Percentiles rank a stretch among this genome's conserved stretches.
phyloP scores from a whole-genome alignment of 2,797 vertebrate genomes.

The Clamator glandarius region DNA sequence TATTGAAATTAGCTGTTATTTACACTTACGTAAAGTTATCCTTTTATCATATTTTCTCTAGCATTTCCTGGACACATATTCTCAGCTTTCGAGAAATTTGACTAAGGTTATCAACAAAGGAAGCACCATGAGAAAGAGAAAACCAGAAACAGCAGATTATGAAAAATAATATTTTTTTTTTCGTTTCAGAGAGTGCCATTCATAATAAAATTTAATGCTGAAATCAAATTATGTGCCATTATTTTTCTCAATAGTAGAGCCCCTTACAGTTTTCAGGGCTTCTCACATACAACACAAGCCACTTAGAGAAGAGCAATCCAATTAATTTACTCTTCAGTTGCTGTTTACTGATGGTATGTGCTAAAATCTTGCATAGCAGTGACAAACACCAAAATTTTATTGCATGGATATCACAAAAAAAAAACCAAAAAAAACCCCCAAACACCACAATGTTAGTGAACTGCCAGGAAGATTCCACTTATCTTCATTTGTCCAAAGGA shows the following conservation, averaged over 20 bases:
- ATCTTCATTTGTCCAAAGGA: background rate
- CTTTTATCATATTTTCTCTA: background rate
- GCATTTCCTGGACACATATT: background rate
- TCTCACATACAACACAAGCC: background rate
- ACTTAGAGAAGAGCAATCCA: background rate
- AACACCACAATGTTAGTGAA: too few relatives aligned
- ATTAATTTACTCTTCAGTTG: background rate
- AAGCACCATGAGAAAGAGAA: background rate
- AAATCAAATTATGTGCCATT: background rate
- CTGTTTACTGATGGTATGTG: background rate
- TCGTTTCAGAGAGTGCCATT: background rate
- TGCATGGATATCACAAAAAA: background rate
- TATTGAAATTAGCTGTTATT: background rate
- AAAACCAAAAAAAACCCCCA: too few relatives aligned
- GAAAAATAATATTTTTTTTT: conserved; percentile 5
- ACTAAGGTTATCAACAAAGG: background rate
- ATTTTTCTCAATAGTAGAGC: background rate
- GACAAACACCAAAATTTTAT: background rate
- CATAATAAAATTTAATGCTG: background rate
- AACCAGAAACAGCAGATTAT: conserved; percentile 10
- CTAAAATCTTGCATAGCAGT: background rate
- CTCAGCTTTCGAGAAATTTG: conserved; percentile 3
- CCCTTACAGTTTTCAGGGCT: background rate
- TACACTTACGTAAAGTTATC: background rate
- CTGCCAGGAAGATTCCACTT: background rate